These are phyloP conservation scores for Euplexia lucipara DNA, from an alignment of 2,888 invertebrate genomes.

Conservation along the genomic window DNA sequence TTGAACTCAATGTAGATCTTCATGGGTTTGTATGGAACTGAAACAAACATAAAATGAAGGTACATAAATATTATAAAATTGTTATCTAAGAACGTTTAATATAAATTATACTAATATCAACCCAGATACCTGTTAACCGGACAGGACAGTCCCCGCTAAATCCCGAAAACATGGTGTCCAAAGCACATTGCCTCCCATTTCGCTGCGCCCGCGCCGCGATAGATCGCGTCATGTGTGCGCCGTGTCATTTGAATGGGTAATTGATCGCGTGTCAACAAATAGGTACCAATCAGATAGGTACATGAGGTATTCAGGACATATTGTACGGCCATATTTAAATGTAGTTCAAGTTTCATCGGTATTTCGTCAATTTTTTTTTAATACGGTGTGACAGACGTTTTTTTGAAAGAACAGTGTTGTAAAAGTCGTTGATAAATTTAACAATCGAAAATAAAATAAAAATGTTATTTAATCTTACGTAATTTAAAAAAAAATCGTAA, in stretches of 20 bases:
- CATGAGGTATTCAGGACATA: conserved; percentile 65
- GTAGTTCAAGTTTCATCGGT: conserved; percentile 60
- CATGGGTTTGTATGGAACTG: too few species aligned
- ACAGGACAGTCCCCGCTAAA: conserved; percentile 28
- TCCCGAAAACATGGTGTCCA: conserved; percentile 44
- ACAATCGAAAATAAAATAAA: not conserved
- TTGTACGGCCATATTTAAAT: conserved; percentile 61
- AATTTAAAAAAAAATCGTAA: not conserved
- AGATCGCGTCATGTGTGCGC: conserved; percentile 64
- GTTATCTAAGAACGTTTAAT: too few species aligned
- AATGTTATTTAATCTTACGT: not conserved
- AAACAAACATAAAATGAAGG: too few species aligned
- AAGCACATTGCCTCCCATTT: conserved; percentile 69
- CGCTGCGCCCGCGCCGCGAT: conserved; percentile 63
- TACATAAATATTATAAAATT: too few species aligned
- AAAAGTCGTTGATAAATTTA: not conserved
- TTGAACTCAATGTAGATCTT: too few species aligned
- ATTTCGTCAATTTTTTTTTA: conserved; percentile 39
- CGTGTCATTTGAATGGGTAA: conserved; percentile 72
- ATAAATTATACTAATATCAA: not conserved
- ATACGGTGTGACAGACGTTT: conserved; percentile 14
- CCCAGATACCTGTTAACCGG: not conserved
- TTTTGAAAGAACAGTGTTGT: conserved; percentile 26
- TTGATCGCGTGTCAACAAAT: conserved; percentile 73
- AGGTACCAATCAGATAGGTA: conserved; percentile 61